Conservation (phyloP, 1,140 invertebrate species). For the Procambarus clarkii region DNA sequence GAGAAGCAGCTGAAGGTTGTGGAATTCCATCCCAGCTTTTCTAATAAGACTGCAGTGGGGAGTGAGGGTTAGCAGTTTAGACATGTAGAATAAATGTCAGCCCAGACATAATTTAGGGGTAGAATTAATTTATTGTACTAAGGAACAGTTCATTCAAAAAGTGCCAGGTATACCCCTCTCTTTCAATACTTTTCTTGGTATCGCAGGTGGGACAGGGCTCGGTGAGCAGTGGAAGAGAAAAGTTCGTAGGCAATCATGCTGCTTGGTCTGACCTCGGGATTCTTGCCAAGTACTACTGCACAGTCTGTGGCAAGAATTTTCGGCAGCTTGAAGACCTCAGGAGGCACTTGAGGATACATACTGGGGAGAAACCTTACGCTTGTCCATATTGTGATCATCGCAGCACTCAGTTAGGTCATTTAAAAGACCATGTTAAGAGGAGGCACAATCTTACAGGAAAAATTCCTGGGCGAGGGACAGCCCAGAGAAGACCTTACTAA, state of each 20-base stretch:
- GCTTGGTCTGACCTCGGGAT: not conserved
- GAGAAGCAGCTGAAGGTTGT: no score
- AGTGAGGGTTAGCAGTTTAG: no score
- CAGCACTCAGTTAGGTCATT: slow-evolving; percentile 47
- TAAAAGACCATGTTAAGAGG: slow-evolving; percentile 48
- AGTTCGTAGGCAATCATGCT: slow-evolving; percentile 18
- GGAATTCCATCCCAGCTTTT: no score
- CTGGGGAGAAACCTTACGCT: slow-evolving; percentile 53
- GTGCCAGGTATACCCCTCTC: not conserved
- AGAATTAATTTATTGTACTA: not conserved
- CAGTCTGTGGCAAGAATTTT: slow-evolving; percentile 94
- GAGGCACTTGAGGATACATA: slow-evolving; percentile 45
- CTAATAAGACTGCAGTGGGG: no score
- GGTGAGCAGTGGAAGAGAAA: slow-evolving; percentile 30
- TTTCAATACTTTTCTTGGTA: slow-evolving; percentile 46
- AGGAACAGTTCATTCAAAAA: not conserved
- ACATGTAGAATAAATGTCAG: no score
- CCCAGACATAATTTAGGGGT: no score
- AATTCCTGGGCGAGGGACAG: slow-evolving; percentile 4
- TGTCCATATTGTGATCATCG: slow-evolving; percentile 53
- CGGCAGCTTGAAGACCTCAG: slow-evolving; percentile 82
- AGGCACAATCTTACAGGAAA: slow-evolving; percentile 28
- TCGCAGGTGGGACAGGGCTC: slow-evolving; percentile 41
- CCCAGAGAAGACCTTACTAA: slow-evolving; percentile 1
- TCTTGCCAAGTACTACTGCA: slow-evolving; percentile 84